A percentile compares a stretch with the other conserved stretches of the same genome.
phyloP scores from a whole-genome alignment of 2,113 vertebrate species.

The Corapipo altera region DNA sequence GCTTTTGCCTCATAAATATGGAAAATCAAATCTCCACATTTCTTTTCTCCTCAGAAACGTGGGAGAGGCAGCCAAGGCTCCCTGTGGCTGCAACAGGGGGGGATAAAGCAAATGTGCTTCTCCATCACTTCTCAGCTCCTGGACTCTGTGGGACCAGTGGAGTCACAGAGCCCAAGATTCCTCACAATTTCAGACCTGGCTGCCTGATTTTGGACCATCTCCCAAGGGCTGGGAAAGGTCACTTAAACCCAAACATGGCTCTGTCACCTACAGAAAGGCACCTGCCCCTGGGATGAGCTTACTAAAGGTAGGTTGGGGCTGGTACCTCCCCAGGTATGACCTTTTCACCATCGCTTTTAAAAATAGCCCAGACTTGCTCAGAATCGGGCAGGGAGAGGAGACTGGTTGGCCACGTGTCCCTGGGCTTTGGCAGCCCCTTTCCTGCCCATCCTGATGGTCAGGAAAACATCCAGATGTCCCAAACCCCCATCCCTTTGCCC shows the following conservation, averaged over 20 bases:
- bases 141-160: background rate
- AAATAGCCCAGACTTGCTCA: background rate
- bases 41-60: background rate
- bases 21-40: background rate
- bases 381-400: background rate
- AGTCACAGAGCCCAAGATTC: fast-evolving
- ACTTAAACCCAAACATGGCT: fast-evolving
- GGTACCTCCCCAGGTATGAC: fast-evolving
- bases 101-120: background rate
- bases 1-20: background rate
- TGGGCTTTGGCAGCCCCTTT: background rate
- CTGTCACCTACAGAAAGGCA: background rate
- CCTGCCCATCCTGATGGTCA: too few relatives aligned
- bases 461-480: background rate
- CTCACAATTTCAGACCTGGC: background rate
- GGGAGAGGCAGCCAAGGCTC: background rate
- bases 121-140: background rate
- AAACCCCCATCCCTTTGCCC: too few relatives aligned
- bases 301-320: background rate
- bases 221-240: too few relatives aligned
- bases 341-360: background rate
- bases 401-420: fast-evolving
- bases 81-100: background rate
- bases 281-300: too few relatives aligned
- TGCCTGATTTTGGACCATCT: background rate